phyloP scores from a whole-genome alignment of 2,113 vertebrate species.

The Heloderma charlesbogerti region DNA sequence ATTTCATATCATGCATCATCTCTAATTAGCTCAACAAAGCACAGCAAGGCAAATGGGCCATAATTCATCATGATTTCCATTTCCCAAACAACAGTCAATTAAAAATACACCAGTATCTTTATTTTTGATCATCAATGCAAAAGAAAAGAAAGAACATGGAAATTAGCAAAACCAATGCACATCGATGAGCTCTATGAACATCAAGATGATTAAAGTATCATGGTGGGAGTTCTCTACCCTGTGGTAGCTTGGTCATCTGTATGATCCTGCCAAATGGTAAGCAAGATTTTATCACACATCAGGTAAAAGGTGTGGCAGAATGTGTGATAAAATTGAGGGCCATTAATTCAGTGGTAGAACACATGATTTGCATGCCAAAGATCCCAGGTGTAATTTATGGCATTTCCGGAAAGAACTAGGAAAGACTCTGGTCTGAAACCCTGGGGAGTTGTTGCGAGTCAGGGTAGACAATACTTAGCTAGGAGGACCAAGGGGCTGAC shows the following conservation, averaged over 20 bases:
- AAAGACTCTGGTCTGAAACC: not conserved
- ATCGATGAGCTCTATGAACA: constrained; percentile 47
- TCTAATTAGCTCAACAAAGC: constrained; percentile 82
- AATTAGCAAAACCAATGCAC: constrained; percentile 16
- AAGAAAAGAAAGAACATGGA: not conserved
- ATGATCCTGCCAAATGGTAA: not conserved
- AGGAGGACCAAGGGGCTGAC: not conserved
- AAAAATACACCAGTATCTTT: constrained; percentile 54
- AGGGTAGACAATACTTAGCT: not conserved
- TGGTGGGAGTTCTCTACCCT: not conserved
- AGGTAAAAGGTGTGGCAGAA: no score
- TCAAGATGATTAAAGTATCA: constrained; percentile 39
- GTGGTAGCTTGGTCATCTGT: not conserved
- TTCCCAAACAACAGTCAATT: constrained; percentile 75
- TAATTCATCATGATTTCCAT: constrained; percentile 77
- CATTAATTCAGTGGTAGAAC: not conserved
- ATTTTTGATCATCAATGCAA: constrained; percentile 61
- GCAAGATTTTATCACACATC: not conserved
- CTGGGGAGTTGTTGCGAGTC: not conserved
- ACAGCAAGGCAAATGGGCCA: constrained; percentile 71
- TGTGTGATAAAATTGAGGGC: not conserved
- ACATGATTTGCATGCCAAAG: not conserved
- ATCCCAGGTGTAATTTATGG: not conserved
- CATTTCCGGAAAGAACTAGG: not conserved
- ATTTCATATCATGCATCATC: constrained; percentile 77